Evolutionary conservation across 2,797 vertebrate species (phyloP), one percentile per base, ranked within the genome.

Genomic region (Phoebastria nigripes): DNA sequence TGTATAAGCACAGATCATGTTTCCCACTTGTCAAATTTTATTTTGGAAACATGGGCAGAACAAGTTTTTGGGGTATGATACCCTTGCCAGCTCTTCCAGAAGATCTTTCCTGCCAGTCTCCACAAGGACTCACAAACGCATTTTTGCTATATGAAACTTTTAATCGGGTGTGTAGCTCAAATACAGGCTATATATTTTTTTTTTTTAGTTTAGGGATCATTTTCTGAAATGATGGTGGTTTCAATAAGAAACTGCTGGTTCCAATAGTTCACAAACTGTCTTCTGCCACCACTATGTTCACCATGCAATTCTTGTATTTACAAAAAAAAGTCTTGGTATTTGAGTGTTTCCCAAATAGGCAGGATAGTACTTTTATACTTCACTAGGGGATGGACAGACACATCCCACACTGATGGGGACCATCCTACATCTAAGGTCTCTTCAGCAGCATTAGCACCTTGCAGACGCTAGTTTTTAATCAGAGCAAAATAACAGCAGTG

Each of bases 21-120:
- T 94, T 83, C 58, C 65, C 29, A n/a, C 69, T 80, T 90, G 91
- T 58, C 84, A 83, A 71, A 83, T 81, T 82, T 89, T 80, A 71
- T 78, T 91, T 87, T 83, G 78, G 84, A 95, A 85, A 90, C 55
- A 55, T 0, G 25, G 61, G 28, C 9, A 84, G 56, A 82, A 61
- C 11, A 61, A 72, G 29, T 74, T 87, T 69, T 65, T 88, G 51
- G 47, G 85, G 66, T 56, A 52, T 14, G n/a, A 84, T 49, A 56
- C 20, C 37, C 29, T 76, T 79, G n/a, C 35, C 66, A 94, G 31
- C 39, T 93, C 51, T 86, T 78, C 71, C 42, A 88, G 56, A 81
- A 85, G 33, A 61, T 42, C 28, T 8, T 70, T 86, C 61, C 47
- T 90, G n/a, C 18, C 70, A 79, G 70, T 51, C 35, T 88, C 42